These are phyloP conservation scores for Tetrao urogallus DNA, from an alignment of 2,113 vertebrate genomes.

Conservation along the genomic window DNA sequence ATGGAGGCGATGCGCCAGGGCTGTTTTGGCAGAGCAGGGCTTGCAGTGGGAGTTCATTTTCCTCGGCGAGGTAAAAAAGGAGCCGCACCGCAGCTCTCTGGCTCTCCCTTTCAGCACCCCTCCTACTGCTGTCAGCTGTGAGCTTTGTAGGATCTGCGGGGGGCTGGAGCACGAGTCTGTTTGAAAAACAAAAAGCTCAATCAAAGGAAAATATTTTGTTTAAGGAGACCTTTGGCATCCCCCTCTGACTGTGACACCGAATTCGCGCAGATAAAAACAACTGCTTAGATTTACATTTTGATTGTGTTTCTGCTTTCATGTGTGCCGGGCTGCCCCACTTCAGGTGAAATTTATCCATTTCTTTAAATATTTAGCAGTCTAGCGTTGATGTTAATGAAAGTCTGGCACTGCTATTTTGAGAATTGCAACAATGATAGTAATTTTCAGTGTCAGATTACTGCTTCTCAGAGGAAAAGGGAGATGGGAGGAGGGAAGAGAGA, in stretches of 20 bases:
- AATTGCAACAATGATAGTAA: slow-evolving; percentile 91
- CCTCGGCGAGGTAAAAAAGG: slow-evolving; percentile 57
- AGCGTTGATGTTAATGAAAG: slow-evolving; percentile 93
- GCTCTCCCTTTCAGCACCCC: slow-evolving; percentile 63
- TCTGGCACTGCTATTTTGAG: slow-evolving; percentile 89
- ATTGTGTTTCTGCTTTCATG: slow-evolving; percentile 74
- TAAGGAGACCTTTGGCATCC: slow-evolving; percentile 68
- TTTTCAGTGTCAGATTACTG: slow-evolving; percentile 91
- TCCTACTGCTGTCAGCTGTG: slow-evolving; percentile 62
- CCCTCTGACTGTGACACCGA: slow-evolving; percentile 67
- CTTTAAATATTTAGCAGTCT: slow-evolving; percentile 98
- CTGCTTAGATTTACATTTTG: slow-evolving; percentile 76
- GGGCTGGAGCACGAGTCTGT: slow-evolving; percentile 67
- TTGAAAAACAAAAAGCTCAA: slow-evolving; percentile 74
- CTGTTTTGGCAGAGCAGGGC: slow-evolving; percentile 45
- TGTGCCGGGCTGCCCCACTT: slow-evolving; percentile 77
- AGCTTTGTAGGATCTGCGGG: slow-evolving; percentile 61
- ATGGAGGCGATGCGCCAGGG: slow-evolving; percentile 42
- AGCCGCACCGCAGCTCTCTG: slow-evolving; percentile 60
- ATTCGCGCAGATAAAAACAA: slow-evolving; percentile 73
- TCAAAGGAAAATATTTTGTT: slow-evolving; percentile 76
- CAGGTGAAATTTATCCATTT: slow-evolving; percentile 85
- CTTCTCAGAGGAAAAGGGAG: slow-evolving; percentile 79
- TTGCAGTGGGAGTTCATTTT: slow-evolving; percentile 69
- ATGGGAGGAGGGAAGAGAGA: slow-evolving; percentile 68